A percentile compares a stretch with the other conserved stretches of the same genome.
Conservation (phyloP, 1,140 invertebrate species). For the Tyrophagus putrescentiae region DNA sequence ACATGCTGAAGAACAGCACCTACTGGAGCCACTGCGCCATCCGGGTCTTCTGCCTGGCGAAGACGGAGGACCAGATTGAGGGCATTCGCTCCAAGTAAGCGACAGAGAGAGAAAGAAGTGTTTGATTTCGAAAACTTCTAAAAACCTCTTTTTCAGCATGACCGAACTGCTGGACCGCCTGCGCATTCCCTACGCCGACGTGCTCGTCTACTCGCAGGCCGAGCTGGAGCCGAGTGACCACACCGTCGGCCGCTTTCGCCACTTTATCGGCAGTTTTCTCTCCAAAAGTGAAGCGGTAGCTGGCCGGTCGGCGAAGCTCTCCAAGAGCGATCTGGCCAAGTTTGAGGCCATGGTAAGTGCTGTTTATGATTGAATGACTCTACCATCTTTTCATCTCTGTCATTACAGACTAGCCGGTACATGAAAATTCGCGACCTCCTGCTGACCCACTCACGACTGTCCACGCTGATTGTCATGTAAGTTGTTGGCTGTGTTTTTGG, state of each 20-base stretch:
- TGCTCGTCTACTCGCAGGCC: conserved; percentile 3
- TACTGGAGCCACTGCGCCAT: conserved; percentile 74
- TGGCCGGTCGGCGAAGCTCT: not conserved
- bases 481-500: conserved; percentile 36
- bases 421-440: conserved; percentile 67
- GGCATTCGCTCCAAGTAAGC: conserved; percentile 36
- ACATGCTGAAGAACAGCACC: conserved; percentile 71
- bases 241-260: conserved; percentile 1
- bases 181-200: conserved; percentile 29
- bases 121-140: conserved; percentile 39
- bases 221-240: not conserved
- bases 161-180: conserved; percentile 34
- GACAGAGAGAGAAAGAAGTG: no score
- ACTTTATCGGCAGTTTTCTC: not conserved
- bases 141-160: conserved; percentile 36
- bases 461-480: conserved; percentile 75
- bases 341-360: conserved; percentile 1
- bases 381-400: conserved; percentile 54
- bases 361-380: conserved; percentile 35
- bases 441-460: conserved; percentile 59
- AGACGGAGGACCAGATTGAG: conserved; percentile 47
- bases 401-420: conserved; percentile 69
- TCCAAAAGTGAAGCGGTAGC: not conserved
- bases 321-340: not conserved
- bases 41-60: conserved; percentile 72